Evolutionary conservation across 2,888 invertebrate species (phyloP).

Genomic region (Biston stratarius): DNA sequence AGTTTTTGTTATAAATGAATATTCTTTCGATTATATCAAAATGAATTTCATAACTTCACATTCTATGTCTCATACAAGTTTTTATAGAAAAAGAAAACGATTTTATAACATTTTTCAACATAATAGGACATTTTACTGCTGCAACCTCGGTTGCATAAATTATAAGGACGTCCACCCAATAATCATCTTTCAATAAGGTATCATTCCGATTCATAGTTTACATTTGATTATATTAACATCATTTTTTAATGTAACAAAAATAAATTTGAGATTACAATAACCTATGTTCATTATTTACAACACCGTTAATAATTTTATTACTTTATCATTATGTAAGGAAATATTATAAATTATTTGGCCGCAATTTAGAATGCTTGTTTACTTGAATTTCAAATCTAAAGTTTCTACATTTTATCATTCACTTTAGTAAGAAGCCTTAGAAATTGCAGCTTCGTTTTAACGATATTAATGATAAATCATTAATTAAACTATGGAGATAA

Average conservation of each 20-base stretch:
- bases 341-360: background rate
- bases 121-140: too few relatives aligned
- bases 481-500: too few relatives aligned
- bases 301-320: conserved; percentile 6
- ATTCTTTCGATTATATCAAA: conserved; percentile 4
- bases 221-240: conserved; percentile 23
- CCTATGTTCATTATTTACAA: conserved; percentile 36
- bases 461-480: too few relatives aligned
- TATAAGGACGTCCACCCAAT: too few relatives aligned
- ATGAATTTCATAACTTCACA: background rate
- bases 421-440: background rate
- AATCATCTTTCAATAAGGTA: too few relatives aligned
- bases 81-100: background rate
- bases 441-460: background rate
- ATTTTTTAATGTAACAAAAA: conserved; percentile 39
- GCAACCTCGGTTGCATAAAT: too few relatives aligned
- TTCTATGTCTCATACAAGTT: too few relatives aligned
- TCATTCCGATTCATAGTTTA: background rate
- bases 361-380: background rate
- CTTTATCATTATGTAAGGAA: background rate
- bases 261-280: conserved; percentile 22
- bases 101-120: background rate
- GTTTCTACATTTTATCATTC: background rate
- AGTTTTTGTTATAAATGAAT: background rate
- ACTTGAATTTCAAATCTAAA: background rate